These are phyloP conservation scores for Python bivittatus DNA, from an alignment of 2,113 vertebrate genomes.

Conservation along the genomic window DNA sequence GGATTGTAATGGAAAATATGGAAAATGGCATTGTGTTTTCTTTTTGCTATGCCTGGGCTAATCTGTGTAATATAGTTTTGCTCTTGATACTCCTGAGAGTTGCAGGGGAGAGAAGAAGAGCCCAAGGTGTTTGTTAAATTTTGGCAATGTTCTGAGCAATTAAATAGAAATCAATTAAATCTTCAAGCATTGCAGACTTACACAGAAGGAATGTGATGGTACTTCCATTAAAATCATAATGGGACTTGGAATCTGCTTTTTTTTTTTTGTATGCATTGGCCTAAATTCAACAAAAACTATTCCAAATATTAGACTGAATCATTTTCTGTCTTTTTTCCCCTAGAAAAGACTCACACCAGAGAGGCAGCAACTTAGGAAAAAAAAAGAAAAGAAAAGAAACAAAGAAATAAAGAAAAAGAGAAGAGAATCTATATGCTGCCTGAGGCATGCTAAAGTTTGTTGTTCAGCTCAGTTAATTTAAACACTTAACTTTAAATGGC, in stretches of 20 bases:
- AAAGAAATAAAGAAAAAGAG: background rate
- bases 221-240: background rate
- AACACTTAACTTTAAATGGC: conserved; percentile 51
- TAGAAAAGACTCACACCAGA: conserved; percentile 1
- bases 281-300: background rate
- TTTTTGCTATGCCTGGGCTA: background rate
- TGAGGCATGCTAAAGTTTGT: conserved; percentile 34
- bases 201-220: background rate
- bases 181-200: background rate
- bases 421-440: conserved; percentile 32
- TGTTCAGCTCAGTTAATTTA: conserved; percentile 50
- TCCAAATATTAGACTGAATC: conserved; percentile 1
- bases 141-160: background rate
- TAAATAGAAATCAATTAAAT: background rate
- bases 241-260: background rate
- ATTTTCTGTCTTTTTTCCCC: background rate
- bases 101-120: rapidly evolving
- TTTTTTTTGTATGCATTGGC: background rate
- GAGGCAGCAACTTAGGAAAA: conserved; percentile 40
- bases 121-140: background rate
- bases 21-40: background rate
- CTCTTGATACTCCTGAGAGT: background rate
- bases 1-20: background rate
- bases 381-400: conserved; percentile 17
- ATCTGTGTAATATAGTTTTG: background rate